These are phyloP conservation scores for Drosophila funebris DNA, from an alignment of 1,140 invertebrate genomes.

Conservation along the genomic window DNA sequence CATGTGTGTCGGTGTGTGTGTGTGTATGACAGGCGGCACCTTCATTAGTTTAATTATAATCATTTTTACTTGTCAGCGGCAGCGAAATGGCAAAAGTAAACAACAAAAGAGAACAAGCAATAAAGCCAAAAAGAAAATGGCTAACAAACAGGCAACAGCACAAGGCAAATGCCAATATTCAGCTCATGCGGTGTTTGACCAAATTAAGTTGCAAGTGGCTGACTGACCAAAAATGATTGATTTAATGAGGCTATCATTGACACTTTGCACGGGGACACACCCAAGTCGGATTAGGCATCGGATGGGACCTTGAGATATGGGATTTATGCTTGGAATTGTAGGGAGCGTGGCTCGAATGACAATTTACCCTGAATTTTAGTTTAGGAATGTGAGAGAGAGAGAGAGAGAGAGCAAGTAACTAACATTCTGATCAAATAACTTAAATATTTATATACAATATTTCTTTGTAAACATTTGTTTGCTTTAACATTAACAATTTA, in stretches of 20 bases:
- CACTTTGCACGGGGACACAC: conserved; percentile 36
- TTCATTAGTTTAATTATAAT: conserved; percentile 70
- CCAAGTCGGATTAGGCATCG: conserved; percentile 29
- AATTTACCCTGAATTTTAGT: neutral
- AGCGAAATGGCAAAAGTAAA: conserved; percentile 51
- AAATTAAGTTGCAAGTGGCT: conserved; percentile 63
- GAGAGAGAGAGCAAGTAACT: too few relatives aligned
- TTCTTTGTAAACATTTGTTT: neutral
- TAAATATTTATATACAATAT: neutral
- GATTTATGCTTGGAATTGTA: neutral
- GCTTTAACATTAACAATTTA: conserved; percentile 7
- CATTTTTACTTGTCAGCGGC: conserved; percentile 60
- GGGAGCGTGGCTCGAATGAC: conserved; percentile 2
- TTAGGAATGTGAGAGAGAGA: neutral
- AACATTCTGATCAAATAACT: neutral
- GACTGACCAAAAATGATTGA: conserved; percentile 69
- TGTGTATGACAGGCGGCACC: conserved; percentile 16
- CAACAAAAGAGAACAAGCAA: conserved; percentile 40
- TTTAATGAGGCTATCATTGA: conserved; percentile 71
- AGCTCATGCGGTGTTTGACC: conserved; percentile 7
- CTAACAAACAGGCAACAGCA: conserved; percentile 28
- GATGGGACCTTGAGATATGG: conserved; percentile 19
- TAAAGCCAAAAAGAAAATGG: conserved; percentile 37
- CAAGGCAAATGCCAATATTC: conserved; percentile 5
- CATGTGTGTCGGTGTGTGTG: neutral